Evolutionary conservation across 2,797 vertebrate species (phyloP), one percentile per base, ranked within the genome.

Genomic region (Apodemus agrarius): DNA sequence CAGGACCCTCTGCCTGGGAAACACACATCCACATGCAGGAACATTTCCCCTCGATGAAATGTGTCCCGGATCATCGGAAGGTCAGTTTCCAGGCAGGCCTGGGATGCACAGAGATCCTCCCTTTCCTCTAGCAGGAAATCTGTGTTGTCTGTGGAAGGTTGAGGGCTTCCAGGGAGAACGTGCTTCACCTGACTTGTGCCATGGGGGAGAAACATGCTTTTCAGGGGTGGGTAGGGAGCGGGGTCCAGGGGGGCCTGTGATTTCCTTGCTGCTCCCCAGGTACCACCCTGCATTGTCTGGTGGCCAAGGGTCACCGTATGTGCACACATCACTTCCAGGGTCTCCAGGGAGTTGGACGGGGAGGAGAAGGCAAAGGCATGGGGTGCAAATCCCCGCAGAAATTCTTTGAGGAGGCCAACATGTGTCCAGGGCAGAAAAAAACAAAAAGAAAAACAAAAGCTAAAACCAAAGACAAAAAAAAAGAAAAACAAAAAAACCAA

Each of bases 301-400:
- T 79, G 93, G 94, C 91, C 96, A 80, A 96, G 89, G 93, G 92
- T 95, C 91, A 84, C 95, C 75, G 54, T 69, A 40, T n/a, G 69
- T 63, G 93, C 95, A 91, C 97, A 97, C 84, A 87, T 96, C 88
- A 76, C 83, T 97, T 96, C 95, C 97, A 96, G 96, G 98, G 95
- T 97, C 96, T 98, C 97, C 97, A 96, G 12, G 63, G 94, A 72
- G 24, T 57, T 49, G 81, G 87, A 57, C 8, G 2, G 37, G 37
- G 34, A 74, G 54, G 79, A 81, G 69, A 54, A 19, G 79, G 90
- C 85, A 61, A 96, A 96, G 96, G 95, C 84, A 92, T 93, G 95
- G 97, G 97, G 93, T 96, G 97, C 90, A 98, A 97, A 96, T 97
- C 86, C 95, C 96, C 92, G 0, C 97, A 96, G 97, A 89, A 96